Conservation (phyloP, 2,113 vertebrate genomes). For the Spea bombifrons region DNA sequence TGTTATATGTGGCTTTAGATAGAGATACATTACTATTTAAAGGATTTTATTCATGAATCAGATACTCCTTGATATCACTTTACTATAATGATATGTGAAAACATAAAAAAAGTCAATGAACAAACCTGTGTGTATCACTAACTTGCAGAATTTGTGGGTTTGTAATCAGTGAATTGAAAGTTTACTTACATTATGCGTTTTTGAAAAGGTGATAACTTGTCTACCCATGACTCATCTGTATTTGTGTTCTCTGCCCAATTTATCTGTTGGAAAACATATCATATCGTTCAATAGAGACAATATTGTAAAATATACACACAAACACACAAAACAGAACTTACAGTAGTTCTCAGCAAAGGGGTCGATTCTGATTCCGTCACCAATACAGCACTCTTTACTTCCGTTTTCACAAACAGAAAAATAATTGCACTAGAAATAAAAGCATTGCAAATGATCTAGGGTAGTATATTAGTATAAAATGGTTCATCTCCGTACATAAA, state of each 20-base stretch:
- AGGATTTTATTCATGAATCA: too few species aligned
- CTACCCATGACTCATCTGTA: constrained; percentile 74
- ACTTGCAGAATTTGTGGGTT: too few species aligned
- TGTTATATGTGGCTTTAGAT: too few species aligned
- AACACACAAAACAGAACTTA: constrained; percentile 60
- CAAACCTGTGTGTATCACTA: too few species aligned
- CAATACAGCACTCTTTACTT: constrained; percentile 61
- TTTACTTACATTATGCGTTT: constrained; percentile 74
- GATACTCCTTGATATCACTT: too few species aligned
- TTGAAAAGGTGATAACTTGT: constrained; percentile 64
- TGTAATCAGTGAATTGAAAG: not conserved
- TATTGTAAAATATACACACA: not conserved
- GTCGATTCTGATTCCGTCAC: constrained; percentile 62
- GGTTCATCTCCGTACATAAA: too few species aligned
- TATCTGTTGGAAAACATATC: constrained; percentile 58
- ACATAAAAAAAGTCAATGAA: too few species aligned
- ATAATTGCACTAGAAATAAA: constrained; percentile 76
- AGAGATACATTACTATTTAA: too few species aligned
- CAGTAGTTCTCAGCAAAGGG: constrained; percentile 73
- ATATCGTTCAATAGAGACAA: too few species aligned
- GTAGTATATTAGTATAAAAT: too few species aligned
- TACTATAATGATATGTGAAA: too few species aligned
- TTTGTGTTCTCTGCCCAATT: constrained; percentile 57
- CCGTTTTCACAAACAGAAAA: constrained; percentile 85
- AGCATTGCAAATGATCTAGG: not conserved